phyloP scores from a whole-genome alignment of 2,888 invertebrate species.

The Chrysolina americana region DNA sequence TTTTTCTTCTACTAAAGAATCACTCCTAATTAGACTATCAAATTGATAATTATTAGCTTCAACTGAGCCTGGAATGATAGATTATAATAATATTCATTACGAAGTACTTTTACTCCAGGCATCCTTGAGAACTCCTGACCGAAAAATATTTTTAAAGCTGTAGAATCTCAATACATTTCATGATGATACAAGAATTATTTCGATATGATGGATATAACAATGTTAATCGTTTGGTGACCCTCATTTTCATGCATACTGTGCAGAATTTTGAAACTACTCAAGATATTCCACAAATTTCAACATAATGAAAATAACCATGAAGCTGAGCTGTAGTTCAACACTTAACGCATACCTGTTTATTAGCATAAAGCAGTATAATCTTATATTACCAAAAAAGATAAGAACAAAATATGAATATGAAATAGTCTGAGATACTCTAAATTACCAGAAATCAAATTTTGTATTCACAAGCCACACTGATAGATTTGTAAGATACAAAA shows the following conservation, averaged over 20 bases:
- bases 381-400: slow-evolving; percentile 7
- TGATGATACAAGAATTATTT: neutral
- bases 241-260: slow-evolving; percentile 49
- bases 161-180: neutral
- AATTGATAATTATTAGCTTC: neutral
- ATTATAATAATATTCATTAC: too few species aligned
- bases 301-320: slow-evolving; percentile 37
- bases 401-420: neutral
- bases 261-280: slow-evolving; percentile 33
- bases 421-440: neutral
- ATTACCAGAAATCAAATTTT: slow-evolving; percentile 15
- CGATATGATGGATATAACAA: slow-evolving; percentile 26
- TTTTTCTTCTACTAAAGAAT: too few species aligned
- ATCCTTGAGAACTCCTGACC: slow-evolving; percentile 11
- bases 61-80: neutral
- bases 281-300: slow-evolving; percentile 29
- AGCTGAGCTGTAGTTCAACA: slow-evolving; percentile 40
- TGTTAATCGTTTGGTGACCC: slow-evolving; percentile 52
- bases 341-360: slow-evolving; percentile 33
- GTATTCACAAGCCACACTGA: slow-evolving; percentile 6
- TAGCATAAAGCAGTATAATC: slow-evolving; percentile 25
- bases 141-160: neutral
- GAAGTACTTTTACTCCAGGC: neutral
- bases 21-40: too few species aligned
- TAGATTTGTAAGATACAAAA: neutral